phyloP scores from a whole-genome alignment of 2,888 invertebrate species.

The Tortricodes alternella region DNA sequence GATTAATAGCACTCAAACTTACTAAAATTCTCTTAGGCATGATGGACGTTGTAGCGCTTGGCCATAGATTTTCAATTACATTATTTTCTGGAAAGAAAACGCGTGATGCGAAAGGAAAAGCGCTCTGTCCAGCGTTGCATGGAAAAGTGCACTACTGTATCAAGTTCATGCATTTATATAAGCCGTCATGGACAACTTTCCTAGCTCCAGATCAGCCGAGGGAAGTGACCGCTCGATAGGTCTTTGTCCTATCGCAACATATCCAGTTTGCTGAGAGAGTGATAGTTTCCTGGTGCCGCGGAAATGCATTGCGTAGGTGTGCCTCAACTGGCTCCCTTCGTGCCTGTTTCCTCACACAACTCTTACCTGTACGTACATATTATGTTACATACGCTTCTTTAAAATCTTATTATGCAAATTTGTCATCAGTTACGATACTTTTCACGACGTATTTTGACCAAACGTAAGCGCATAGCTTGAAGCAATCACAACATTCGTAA shows the following conservation, averaged over 20 bases:
- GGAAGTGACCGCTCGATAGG: conserved; percentile 74
- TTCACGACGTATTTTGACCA: too few relatives aligned
- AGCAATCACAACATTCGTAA: background rate
- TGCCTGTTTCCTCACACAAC: background rate
- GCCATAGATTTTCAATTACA: conserved; percentile 51
- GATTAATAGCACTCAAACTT: conserved; percentile 43
- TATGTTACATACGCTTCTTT: too few relatives aligned
- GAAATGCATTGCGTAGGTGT: conserved; percentile 44
- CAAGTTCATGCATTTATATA: conserved; percentile 80
- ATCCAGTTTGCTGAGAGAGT: conserved; percentile 62
- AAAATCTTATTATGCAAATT: too few relatives aligned
- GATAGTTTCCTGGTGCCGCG: conserved; percentile 52
- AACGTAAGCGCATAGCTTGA: too few relatives aligned
- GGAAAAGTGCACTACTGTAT: conserved; percentile 74
- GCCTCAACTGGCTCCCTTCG: conserved; percentile 11
- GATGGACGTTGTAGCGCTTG: conserved; percentile 35
- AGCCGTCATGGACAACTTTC: conserved; percentile 70
- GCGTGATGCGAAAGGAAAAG: conserved; percentile 68
- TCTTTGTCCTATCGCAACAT: conserved; percentile 76
- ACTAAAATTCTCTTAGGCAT: conserved; percentile 70
- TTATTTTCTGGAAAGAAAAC: conserved; percentile 54
- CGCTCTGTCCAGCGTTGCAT: conserved; percentile 57
- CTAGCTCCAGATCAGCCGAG: conserved; percentile 67
- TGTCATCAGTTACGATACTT: too few relatives aligned
- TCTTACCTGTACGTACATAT: background rate